Conservation (phyloP, 2,888 invertebrate genomes). For the Notocelia uddmanniana region DNA sequence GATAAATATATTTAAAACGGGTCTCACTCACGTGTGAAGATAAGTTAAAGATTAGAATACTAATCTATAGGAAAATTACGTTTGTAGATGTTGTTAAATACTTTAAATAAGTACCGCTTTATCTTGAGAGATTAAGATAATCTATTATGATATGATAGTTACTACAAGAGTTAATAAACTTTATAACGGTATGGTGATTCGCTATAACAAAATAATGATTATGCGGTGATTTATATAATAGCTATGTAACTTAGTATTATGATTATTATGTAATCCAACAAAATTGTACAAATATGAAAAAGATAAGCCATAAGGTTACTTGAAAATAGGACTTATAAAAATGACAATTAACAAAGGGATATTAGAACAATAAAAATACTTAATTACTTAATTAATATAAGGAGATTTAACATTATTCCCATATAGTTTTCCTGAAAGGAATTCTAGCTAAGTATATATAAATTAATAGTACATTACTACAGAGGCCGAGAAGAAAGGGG, state of each 20-base stretch:
- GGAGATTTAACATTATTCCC: no score
- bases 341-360: no score
- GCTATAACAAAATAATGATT: constrained; percentile 8
- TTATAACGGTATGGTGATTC: constrained; percentile 5
- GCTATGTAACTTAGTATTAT: background rate
- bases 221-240: background rate
- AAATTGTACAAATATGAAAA: background rate
- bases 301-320: background rate
- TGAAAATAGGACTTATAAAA: background rate
- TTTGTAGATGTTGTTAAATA: constrained; percentile 6
- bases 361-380: no score
- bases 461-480: no score
- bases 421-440: no score
- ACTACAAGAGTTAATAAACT: background rate
- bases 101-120: constrained; percentile 28
- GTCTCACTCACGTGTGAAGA: background rate
- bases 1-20: no score
- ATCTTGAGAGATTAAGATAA: constrained; percentile 38
- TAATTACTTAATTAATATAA: no score
- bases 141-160: constrained; percentile 29
- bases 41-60: background rate
- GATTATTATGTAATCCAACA: background rate
- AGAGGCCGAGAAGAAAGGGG: no score
- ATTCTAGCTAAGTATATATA: no score
- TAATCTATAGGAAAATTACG: constrained; percentile 28